Base-by-base conservation (phyloP, 2,888 invertebrate species). In the Pecten maximus region DNA sequence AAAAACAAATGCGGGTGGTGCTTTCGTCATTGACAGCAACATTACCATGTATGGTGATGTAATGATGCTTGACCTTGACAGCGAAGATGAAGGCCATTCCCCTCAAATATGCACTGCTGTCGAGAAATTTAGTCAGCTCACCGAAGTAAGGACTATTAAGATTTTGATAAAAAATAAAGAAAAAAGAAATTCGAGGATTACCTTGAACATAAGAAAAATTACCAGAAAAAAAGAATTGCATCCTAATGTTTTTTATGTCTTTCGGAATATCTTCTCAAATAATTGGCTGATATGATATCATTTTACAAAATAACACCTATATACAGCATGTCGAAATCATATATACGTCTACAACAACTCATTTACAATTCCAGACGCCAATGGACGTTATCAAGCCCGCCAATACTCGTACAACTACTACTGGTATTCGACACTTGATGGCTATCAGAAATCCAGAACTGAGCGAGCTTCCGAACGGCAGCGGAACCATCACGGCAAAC, bases 41-140 rank as follows among this genome's bases (percentile, higher is more conserved):
- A 74, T 74, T 35, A 74, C 74, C 74, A 74, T 74, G 74, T 23
- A 74, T 74, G 74, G 74, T 28, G 74, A 74, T 23, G 74, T 74
- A 2, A 74, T 74, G 74, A 74, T 74, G 74, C 35, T 74, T 35
- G 74, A 74, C 74, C 74, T 74, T 74, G 74, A 74, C 74, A 35
- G 74, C 15, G 60, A 60, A n/a, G 60, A 23, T 60, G 74, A 74
- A 74, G 74, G 74, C 35, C 74, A 74, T 28, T 35, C 74, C 16
- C 8, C 28, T 35, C 28, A 35, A 1, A 74, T 28, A 12, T 28
- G 8, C 35, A 74, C 74, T 35, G 74, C 74, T 12, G 74, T 74
- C 35, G 74, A 74, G 74, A 74, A 74, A 74, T 35, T 74, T 74
- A 74, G 74, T 35, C 74, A 74, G 74, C 74, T 74, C 23, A 35